phyloP scores from a whole-genome alignment of 2,888 invertebrate genomes.

The Cantharis rustica region DNA sequence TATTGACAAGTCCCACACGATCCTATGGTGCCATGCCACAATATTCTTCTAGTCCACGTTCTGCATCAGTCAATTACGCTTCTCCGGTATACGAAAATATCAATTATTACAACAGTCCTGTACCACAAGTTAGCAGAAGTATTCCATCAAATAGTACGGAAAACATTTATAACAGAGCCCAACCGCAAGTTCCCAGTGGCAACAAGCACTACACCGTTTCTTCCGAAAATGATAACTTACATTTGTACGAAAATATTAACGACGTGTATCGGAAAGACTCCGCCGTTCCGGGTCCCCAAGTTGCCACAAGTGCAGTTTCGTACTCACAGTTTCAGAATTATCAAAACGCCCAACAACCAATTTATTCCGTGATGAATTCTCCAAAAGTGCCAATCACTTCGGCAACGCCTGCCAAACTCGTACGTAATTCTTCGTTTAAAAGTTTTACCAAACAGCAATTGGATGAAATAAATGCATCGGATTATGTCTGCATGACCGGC shows the following conservation, averaged over 20 bases:
- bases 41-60: slow-evolving; percentile 58
- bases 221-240: slow-evolving; percentile 54
- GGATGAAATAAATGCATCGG: slow-evolving; percentile 77
- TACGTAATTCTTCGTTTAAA: slow-evolving; percentile 36
- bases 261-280: slow-evolving; percentile 45
- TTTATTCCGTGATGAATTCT: slow-evolving; percentile 49
- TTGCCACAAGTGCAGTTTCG: slow-evolving; percentile 43
- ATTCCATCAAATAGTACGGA: slow-evolving; percentile 54
- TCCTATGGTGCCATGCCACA: slow-evolving; percentile 68
- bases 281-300: slow-evolving; percentile 54
- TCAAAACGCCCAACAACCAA: slow-evolving; percentile 38
- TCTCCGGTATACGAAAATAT: slow-evolving; percentile 80
- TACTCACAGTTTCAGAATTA: slow-evolving; percentile 25
- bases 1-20: slow-evolving; percentile 57
- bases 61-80: slow-evolving; percentile 44
- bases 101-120: slow-evolving; percentile 72
- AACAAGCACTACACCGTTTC: slow-evolving; percentile 46
- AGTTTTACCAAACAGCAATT: slow-evolving; percentile 55
- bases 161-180: slow-evolving; percentile 73
- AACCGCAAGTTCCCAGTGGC: slow-evolving; percentile 78
- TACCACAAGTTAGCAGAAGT: slow-evolving; percentile 51
- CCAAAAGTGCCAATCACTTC: slow-evolving; percentile 29
- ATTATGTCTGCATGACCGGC: slow-evolving; percentile 87
- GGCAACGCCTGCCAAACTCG: slow-evolving; percentile 23
- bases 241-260: slow-evolving; percentile 59